Evolutionary conservation across 2,888 invertebrate genomes (phyloP).

Genomic region (Ochropleura leucogaster): DNA sequence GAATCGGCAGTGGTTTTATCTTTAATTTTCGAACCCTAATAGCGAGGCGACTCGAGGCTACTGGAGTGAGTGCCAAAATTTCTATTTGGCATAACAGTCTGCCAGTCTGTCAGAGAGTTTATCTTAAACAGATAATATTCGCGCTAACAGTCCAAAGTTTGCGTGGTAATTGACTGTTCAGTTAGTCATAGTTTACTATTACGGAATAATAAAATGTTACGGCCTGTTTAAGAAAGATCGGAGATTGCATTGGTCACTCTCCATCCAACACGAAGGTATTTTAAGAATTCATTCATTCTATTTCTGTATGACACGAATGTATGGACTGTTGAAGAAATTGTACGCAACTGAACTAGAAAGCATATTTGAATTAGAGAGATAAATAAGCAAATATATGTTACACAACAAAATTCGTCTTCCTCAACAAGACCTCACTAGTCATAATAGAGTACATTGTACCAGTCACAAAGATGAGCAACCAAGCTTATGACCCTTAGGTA

Average conservation of each 20-base stretch:
- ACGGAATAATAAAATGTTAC: conserved; percentile 37
- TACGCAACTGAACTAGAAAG: not conserved
- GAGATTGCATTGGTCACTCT: conserved; percentile 30
- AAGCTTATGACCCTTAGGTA: conserved; percentile 5
- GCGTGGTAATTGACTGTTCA: conserved; percentile 43
- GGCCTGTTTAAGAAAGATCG: conserved; percentile 42
- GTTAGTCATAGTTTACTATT: conserved; percentile 52
- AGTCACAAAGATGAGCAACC: conserved; percentile 32
- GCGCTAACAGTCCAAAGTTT: conserved; percentile 33
- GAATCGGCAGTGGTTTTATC: conserved; percentile 8
- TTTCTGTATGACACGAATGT: conserved; percentile 6
- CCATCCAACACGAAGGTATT: conserved; percentile 35
- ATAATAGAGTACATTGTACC: conserved; percentile 14
- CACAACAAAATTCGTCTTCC: not conserved
- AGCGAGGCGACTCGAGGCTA: conserved; percentile 30
- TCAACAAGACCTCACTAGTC: not conserved
- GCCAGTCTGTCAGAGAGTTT: conserved; percentile 37
- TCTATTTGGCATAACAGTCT: conserved; percentile 53
- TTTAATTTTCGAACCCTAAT: conserved; percentile 32
- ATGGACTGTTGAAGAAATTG: conserved; percentile 4
- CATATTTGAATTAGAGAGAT: not conserved
- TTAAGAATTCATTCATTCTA: conserved; percentile 22
- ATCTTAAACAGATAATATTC: conserved; percentile 54
- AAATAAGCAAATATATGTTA: not conserved
- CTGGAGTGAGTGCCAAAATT: conserved; percentile 56